Evolutionary conservation across 2,797 vertebrate genomes (phyloP).

Genomic region (Balearica regulorum): DNA sequence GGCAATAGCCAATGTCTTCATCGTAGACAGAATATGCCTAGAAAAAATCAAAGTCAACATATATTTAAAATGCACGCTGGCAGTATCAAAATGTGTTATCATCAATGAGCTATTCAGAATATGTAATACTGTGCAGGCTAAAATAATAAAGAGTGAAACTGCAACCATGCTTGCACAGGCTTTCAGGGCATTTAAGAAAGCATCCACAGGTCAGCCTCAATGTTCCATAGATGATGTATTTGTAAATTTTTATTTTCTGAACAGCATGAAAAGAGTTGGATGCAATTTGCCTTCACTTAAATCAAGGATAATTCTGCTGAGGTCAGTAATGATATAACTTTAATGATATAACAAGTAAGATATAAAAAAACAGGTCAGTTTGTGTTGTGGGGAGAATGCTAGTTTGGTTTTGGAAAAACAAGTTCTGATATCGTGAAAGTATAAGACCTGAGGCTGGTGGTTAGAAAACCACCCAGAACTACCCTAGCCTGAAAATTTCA

Average conservation of each 20-base stretch:
- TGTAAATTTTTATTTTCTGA: background rate
- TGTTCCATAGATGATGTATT: background rate
- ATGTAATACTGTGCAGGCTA: background rate
- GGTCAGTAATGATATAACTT: background rate
- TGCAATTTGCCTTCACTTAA: background rate
- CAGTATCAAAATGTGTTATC: background rate
- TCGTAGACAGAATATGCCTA: conserved; percentile 97
- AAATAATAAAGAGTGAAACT: background rate
- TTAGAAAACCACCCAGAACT: background rate
- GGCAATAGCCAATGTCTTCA: conserved; percentile 97
- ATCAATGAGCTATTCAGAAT: background rate
- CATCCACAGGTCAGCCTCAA: background rate
- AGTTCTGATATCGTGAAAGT: background rate
- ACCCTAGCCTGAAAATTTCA: background rate
- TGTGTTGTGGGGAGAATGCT: background rate
- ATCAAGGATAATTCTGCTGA: background rate
- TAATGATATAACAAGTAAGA: fast-evolving
- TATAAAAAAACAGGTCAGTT: background rate
- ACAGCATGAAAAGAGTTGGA: background rate
- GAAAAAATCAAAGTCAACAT: background rate
- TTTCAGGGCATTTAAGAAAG: background rate
- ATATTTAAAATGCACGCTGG: background rate
- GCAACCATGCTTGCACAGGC: background rate
- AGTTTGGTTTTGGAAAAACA: background rate
- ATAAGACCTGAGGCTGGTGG: background rate